Evolutionary conservation across 2,797 vertebrate genomes (phyloP), one percentile per base, ranked within the genome.

Genomic region (Mus caroli): DNA sequence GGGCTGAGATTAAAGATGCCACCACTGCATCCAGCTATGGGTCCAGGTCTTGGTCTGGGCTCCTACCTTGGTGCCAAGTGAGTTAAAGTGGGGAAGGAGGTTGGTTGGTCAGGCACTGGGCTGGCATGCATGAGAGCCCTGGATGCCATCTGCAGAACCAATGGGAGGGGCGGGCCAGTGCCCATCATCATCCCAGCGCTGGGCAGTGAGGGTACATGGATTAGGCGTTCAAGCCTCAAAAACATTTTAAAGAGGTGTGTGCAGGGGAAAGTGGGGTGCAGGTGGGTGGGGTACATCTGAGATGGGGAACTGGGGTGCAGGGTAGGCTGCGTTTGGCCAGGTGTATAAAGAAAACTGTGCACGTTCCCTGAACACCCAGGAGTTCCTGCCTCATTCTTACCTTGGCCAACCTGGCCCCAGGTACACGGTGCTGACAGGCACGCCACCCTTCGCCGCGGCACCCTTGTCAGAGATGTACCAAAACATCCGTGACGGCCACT

Each of bases 361-460:
- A 60, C 34, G 3, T 12, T n/a, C 15, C 31, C 34, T 0, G 17
- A 34, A 50, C 0, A 5, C 24, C 14, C 34, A 31, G 54, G 10
- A 69, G 14, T 54, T 5, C 73, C 26, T 7, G 43, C 26, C 43
- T 56, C 10, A 20, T 14, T 54, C 50, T 12, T 43, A 6, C 24
- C 31, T 20, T 19, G 37, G 24, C 77, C 28, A 13, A 11, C 43
- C 76, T 11, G 89, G 46, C 10, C 24, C 12, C 93, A 98, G 98
- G 98, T 98, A 98, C 94, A 12, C 1, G 0, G 94, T 6, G 0
- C 98, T 99, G 88, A 97, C 69, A 0, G 98, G 98, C 9, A 46
- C 26, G 24, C 94, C 97, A 3, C 98, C 98, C 3, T 99, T 98
- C 4, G 2, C 52, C 84, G 95, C 37, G 0, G 60, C 89, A 0